Percentiles rank a stretch among this genome's conserved stretches.
phyloP scores from a whole-genome alignment of 2,888 invertebrate genomes.

The Vanessa cardui region DNA sequence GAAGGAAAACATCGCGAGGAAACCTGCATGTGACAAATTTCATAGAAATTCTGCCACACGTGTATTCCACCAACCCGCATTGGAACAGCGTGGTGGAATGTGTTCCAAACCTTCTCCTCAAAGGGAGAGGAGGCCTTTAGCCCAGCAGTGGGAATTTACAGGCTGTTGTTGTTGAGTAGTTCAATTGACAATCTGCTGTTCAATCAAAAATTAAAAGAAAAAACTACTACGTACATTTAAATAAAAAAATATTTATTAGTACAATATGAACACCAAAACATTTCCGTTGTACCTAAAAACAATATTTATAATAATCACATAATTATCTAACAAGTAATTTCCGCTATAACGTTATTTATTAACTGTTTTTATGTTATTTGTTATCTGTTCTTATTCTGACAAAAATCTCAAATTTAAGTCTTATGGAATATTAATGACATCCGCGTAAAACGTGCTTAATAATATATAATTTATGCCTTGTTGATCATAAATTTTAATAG shows the following conservation, averaged over 20 bases:
- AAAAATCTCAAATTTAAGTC: slow-evolving; percentile 15
- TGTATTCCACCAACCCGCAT: too few species aligned
- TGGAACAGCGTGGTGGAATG: too few species aligned
- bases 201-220: too few species aligned
- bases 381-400: slow-evolving; percentile 10
- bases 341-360: background rate
- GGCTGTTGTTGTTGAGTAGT: too few species aligned
- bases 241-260: background rate
- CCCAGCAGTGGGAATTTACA: too few species aligned
- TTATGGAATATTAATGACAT: slow-evolving; percentile 24
- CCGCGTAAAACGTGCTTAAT: slow-evolving; percentile 19
- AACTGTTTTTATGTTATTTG: background rate
- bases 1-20: too few species aligned
- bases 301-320: background rate
- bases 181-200: too few species aligned
- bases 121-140: too few species aligned
- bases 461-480: slow-evolving; percentile 11
- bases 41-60: too few species aligned
- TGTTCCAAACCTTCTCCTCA: too few species aligned
- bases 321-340: background rate
- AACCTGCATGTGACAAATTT: too few species aligned
- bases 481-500: slow-evolving; percentile 22
- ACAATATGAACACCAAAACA: background rate
- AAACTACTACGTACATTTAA: background rate
- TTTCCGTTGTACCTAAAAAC: background rate